Evolutionary conservation across 2,113 vertebrate genomes (phyloP).

Genomic region (Nipponia nippon): DNA sequence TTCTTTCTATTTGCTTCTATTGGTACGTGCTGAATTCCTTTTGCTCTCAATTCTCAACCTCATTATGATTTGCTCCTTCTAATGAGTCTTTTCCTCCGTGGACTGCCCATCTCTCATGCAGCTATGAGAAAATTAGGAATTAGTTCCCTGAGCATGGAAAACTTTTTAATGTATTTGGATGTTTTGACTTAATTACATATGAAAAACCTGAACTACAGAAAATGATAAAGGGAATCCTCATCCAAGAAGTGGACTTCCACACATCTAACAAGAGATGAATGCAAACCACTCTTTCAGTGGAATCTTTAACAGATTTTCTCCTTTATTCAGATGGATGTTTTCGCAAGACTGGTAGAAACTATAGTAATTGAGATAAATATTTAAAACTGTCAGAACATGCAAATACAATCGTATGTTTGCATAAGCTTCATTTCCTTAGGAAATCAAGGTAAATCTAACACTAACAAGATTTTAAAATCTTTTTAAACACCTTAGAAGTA

Average conservation of each 20-base stretch:
- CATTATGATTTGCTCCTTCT: neutral
- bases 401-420: neutral
- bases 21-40: rapidly evolving
- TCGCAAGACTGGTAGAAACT: neutral
- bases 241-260: neutral
- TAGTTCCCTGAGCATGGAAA: neutral
- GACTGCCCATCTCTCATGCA: neutral
- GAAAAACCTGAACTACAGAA: neutral
- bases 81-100: neutral
- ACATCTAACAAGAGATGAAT: neutral
- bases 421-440: neutral
- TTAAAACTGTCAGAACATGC: neutral
- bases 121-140: neutral
- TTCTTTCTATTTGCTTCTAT: neutral
- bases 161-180: neutral
- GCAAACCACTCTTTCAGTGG: neutral
- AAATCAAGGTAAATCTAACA: neutral
- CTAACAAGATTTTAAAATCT: neutral
- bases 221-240: neutral
- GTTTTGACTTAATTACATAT: neutral
- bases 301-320: neutral
- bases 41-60: neutral
- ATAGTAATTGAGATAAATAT: neutral
- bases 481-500: neutral
- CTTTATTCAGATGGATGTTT: neutral